These are phyloP conservation scores for Hypsopygia costalis DNA, from an alignment of 2,888 invertebrate species.

Conservation along the genomic window DNA sequence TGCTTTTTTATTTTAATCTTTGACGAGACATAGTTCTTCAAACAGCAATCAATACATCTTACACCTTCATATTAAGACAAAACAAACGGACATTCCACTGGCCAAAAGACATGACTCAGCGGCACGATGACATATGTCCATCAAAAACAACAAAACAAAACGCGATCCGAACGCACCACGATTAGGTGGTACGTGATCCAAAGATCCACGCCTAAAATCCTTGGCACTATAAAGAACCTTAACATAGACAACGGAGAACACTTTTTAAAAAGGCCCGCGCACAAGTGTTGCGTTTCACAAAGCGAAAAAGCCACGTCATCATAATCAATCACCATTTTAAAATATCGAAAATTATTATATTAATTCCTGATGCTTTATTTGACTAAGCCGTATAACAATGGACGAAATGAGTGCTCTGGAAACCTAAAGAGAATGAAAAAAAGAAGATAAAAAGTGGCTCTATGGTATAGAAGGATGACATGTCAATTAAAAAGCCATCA, in stretches of 20 bases:
- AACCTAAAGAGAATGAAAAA: slow-evolving; percentile 42
- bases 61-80: slow-evolving; percentile 20
- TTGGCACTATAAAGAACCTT: slow-evolving; percentile 22
- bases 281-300: slow-evolving; percentile 35
- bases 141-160: slow-evolving; percentile 18
- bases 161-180: slow-evolving; percentile 7
- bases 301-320: slow-evolving; percentile 57
- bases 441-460: slow-evolving; percentile 33
- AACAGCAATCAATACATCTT: slow-evolving; percentile 15
- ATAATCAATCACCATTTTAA: slow-evolving; percentile 75
- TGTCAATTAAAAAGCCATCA: slow-evolving; percentile 74
- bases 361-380: slow-evolving; percentile 73
- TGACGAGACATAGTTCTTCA: slow-evolving; percentile 4
- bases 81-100: slow-evolving; percentile 19
- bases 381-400: slow-evolving; percentile 69
- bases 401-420: slow-evolving; percentile 58
- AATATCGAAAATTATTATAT: slow-evolving; percentile 73
- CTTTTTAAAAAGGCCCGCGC: slow-evolving; percentile 24
- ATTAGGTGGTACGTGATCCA: background rate
- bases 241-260: slow-evolving; percentile 31
- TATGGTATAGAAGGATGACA: slow-evolving; percentile 55
- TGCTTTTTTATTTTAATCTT: background rate
- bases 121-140: slow-evolving; percentile 29
- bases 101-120: slow-evolving; percentile 21
- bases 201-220: slow-evolving; percentile 1